A percentile compares a stretch with the other conserved stretches of the same genome.
Conservation (phyloP, 2,113 vertebrate genomes). For the Drymodes brunneopygia region DNA sequence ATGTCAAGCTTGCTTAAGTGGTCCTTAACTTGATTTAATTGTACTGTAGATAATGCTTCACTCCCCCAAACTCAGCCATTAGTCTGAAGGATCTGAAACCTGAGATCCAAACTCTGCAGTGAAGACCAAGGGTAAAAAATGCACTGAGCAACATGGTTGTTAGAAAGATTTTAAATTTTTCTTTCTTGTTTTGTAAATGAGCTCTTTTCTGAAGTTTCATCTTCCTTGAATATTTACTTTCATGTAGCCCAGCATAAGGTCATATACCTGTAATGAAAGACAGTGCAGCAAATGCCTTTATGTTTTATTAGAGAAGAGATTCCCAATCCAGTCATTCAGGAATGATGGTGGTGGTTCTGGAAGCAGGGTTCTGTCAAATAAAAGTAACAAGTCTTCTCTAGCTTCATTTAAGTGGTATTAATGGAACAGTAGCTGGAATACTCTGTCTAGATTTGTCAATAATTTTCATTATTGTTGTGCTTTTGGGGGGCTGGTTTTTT, state of each 20-base stretch:
- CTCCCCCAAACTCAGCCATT: background rate
- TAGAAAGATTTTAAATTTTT: background rate
- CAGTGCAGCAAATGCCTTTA: background rate
- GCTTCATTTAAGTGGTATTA: background rate
- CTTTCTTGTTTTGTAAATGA: background rate
- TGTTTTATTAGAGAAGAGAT: background rate
- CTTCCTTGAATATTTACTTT: background rate
- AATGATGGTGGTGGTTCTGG: background rate
- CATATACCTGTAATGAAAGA: background rate
- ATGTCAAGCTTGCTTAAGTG: background rate
- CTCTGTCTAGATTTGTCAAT: background rate
- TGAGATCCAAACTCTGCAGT: background rate
- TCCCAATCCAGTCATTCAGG: background rate
- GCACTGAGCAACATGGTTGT: accelerated
- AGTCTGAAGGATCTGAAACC: background rate
- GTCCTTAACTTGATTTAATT: background rate
- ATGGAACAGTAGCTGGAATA: background rate
- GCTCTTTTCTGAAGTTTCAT: background rate
- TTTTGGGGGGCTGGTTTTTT: background rate
- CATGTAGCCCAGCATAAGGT: background rate
- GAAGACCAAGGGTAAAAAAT: background rate
- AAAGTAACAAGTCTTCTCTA: background rate
- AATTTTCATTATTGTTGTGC: background rate
- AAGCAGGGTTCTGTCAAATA: background rate
- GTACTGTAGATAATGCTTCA: background rate